phyloP scores from a whole-genome alignment of 2,797 vertebrate genomes.

The Malacoraja senta region DNA sequence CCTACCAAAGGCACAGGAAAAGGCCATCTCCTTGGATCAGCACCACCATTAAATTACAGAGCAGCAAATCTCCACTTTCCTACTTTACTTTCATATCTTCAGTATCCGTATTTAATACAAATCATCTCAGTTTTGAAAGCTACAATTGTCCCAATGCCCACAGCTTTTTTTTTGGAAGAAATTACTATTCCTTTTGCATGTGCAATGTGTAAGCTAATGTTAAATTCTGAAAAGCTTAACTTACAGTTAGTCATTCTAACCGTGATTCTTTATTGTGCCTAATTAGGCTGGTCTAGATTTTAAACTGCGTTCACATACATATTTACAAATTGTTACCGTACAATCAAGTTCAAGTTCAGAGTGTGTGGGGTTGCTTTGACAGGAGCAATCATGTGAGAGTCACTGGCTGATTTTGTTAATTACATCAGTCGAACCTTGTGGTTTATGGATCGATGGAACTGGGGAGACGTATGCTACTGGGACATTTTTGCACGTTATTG shows the following conservation, averaged over 20 bases:
- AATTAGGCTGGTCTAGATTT: not conserved
- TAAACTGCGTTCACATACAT: not conserved
- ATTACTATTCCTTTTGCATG: not conserved
- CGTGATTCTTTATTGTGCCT: not conserved
- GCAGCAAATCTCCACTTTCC: not conserved
- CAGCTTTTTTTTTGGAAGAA: not conserved
- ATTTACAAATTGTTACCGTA: not conserved
- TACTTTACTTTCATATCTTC: not conserved
- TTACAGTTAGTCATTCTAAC: not conserved
- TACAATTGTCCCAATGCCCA: not conserved
- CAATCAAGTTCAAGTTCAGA: not conserved
- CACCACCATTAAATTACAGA: not conserved
- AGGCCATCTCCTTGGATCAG: not conserved
- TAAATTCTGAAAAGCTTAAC: not conserved
- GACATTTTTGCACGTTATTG: not conserved
- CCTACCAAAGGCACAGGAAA: not conserved
- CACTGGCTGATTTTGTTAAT: not conserved
- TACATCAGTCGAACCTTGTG: not conserved
- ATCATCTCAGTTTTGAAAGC: not conserved
- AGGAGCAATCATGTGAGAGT: not conserved
- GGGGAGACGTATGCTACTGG: not conserved
- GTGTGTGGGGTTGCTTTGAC: not conserved
- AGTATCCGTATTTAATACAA: not conserved
- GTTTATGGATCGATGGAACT: slow-evolving; percentile 12
- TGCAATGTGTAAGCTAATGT: not conserved